Conservation (phyloP, 2,888 invertebrate genomes). For the Omphaloscelis lunosa region DNA sequence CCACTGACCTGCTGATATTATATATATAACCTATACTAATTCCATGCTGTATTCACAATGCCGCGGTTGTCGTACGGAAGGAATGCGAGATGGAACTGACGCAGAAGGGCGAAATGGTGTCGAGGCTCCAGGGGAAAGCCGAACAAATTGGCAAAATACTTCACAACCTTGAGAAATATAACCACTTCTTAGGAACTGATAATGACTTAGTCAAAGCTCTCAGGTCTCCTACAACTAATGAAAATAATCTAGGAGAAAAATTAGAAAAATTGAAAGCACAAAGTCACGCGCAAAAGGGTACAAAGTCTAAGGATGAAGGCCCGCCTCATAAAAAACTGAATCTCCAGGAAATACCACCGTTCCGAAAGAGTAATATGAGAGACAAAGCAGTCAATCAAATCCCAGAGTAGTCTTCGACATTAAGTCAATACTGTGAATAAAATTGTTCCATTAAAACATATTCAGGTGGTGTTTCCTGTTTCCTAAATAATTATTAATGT, state of each 20-base stretch:
- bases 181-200: conserved; percentile 92
- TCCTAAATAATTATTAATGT: conserved; percentile 64
- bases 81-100: conserved; percentile 98
- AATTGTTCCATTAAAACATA: conserved; percentile 40
- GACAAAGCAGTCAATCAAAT: conserved; percentile 76
- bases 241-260: conserved; percentile 81
- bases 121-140: conserved; percentile 98
- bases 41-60: conserved; percentile 87
- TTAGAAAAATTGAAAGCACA: conserved; percentile 85
- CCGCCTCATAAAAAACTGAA: conserved; percentile 90
- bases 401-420: conserved; percentile 66
- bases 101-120: conserved; percentile 98
- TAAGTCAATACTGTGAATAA: conserved; percentile 44
- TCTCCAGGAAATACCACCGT: conserved; percentile 90
- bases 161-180: conserved; percentile 97
- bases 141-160: conserved; percentile 98
- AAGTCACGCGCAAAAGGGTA: conserved; percentile 84
- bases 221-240: conserved; percentile 87
- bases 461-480: conserved; percentile 79
- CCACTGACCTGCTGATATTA: conserved; percentile 48
- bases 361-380: conserved; percentile 80
- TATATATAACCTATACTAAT: conserved; percentile 81
- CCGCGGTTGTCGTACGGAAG: conserved; percentile 91
- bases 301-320: conserved; percentile 89
- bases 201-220: conserved; percentile 90